Base-by-base conservation (phyloP, 2,888 invertebrate genomes). In the Dione juno region DNA sequence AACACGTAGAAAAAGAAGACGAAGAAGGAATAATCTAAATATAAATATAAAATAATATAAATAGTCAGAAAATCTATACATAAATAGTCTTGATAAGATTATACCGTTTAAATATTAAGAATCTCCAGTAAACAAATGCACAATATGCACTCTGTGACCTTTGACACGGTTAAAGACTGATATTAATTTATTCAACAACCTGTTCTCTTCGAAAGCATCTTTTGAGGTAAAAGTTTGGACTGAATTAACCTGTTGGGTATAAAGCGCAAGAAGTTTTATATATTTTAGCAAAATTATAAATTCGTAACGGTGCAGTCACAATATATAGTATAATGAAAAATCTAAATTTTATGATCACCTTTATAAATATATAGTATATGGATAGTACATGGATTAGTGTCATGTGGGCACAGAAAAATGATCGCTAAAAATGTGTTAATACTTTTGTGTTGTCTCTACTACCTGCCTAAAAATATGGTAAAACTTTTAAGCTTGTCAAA, bases 171-270 rank as follows among this genome's bases (percentile, higher is more conserved):
- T 58, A 64, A 72, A 61, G 69, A 64, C 64, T 64, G 28, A 53
- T 52, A 53, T 58, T 61, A 64, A 72, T 66, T 50, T 61, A 71
- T 71, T 71, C 67, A 57, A 57, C 40, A 61, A 68, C 68, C 21
- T 41, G 72, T 72, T 72, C 40, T 52, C 57, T 52, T 69, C 19
- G 69, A 67, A 69, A 67, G 66, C 45, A 41, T 70, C 63, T 50
- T 67, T 28, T 54, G 53, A 66, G 64, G 72, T 72, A 72, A 72
- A 72, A 72, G 72, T 72, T 70, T 68, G 19, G 48, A 48, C 67
- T 50, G 48, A 58, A 35, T 58, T 40, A 58, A 67, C 67, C 48
- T 48, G 58, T 67, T 58, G 10, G 13, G 67, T 61, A 19, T 16
- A 28, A 61, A 28, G 7, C 10, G 11, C 10, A 28, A 5, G 45